phyloP scores from a whole-genome alignment of 2,113 vertebrate species.

The Alexandromys fortis region DNA sequence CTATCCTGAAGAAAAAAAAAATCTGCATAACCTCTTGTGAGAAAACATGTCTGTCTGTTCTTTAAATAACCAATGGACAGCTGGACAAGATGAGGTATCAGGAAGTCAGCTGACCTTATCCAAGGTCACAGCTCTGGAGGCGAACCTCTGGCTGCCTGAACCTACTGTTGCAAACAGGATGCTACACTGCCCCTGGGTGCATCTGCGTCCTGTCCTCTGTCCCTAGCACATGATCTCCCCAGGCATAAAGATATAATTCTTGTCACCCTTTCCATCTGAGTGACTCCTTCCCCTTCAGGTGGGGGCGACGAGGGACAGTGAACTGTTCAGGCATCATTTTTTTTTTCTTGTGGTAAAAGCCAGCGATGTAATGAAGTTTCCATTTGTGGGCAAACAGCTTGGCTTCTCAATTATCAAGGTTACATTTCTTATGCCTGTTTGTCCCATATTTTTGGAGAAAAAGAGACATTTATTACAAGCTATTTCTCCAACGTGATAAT shows the following conservation, averaged over 20 bases:
- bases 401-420: constrained; percentile 73
- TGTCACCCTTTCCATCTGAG: neutral
- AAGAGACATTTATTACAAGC: constrained; percentile 75
- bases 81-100: neutral
- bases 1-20: neutral
- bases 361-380: constrained; percentile 70
- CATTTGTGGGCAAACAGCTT: constrained; percentile 70
- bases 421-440: constrained; percentile 68
- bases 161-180: neutral
- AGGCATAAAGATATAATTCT: neutral
- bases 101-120: neutral
- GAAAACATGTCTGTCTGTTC: neutral
- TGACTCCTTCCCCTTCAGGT: neutral
- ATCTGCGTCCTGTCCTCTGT: neutral
- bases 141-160: neutral
- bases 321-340: constrained; percentile 43
- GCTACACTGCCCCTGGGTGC: neutral
- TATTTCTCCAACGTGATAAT: constrained; percentile 70
- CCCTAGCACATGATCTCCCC: neutral
- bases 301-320: neutral
- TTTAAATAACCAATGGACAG: neutral
- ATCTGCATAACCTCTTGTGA: neutral
- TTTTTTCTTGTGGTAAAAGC: constrained; percentile 51
- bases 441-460: constrained; percentile 71
- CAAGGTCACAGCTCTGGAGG: neutral